phyloP scores from a whole-genome alignment of 2,888 invertebrate species.

The Chrysodeixis includens region DNA sequence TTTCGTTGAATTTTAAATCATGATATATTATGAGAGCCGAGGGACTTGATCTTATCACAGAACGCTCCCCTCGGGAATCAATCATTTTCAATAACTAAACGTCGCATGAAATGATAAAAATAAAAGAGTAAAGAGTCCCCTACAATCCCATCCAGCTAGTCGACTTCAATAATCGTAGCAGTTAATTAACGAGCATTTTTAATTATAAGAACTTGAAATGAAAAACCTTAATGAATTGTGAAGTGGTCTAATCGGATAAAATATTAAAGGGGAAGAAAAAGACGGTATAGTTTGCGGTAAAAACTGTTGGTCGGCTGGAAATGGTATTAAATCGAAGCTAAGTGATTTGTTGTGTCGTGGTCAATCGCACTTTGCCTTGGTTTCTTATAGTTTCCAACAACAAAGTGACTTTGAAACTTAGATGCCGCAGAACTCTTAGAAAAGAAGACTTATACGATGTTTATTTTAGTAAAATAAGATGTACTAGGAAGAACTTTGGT shows the following conservation, averaged over 20 bases:
- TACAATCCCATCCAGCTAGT: slow-evolving; percentile 4
- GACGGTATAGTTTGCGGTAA: slow-evolving; percentile 56
- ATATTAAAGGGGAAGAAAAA: slow-evolving; percentile 57
- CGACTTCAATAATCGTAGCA: slow-evolving; percentile 34
- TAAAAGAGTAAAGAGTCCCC: slow-evolving; percentile 22
- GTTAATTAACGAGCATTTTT: slow-evolving; percentile 45
- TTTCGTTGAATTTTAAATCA: not conserved
- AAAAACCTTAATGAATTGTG: slow-evolving; percentile 37
- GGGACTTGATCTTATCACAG: slow-evolving; percentile 42
- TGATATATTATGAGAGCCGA: slow-evolving; percentile 40
- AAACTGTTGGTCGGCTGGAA: slow-evolving; percentile 66
- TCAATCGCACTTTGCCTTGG: slow-evolving; percentile 77
- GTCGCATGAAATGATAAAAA: slow-evolving; percentile 38
- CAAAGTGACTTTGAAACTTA: slow-evolving; percentile 73
- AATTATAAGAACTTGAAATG: slow-evolving; percentile 30
- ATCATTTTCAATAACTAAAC: slow-evolving; percentile 56
- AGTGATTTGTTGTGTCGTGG: slow-evolving; percentile 87
- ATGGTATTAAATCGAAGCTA: slow-evolving; percentile 74
- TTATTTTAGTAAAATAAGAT: slow-evolving; percentile 5
- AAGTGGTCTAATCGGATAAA: slow-evolving; percentile 60
- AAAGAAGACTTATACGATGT: slow-evolving; percentile 12
- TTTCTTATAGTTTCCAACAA: slow-evolving; percentile 71
- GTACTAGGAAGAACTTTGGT: not conserved
- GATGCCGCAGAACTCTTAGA: slow-evolving; percentile 30
- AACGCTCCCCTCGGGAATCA: slow-evolving; percentile 43